Evolutionary conservation across 2,797 vertebrate species (phyloP), one percentile per base, ranked within the genome.

Genomic region (Channallabes apus): DNA sequence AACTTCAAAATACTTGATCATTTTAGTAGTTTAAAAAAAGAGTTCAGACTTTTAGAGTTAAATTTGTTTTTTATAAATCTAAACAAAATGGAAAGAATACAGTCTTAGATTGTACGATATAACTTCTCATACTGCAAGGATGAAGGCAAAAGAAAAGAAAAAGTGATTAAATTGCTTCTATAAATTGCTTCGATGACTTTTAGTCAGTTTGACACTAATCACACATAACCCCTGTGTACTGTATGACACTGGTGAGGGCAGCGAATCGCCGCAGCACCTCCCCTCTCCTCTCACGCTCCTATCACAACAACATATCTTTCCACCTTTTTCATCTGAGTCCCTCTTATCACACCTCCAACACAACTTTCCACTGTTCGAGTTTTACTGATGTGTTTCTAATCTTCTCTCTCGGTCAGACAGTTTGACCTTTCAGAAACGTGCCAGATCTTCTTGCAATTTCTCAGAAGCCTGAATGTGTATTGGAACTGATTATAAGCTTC

Each of bases 391-490:
- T 17, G 3, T 24, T 46, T 46, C 54, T 12, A 18, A 58, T 35
- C 17, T 17, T 6, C 15, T 4, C 75, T 4, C 41, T 8, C 71
- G 7, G 7, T 46, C 0, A 38, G 85, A 62, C 80, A 73, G 75
- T 56, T 71, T 85, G 71, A 80, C 72, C 87, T 82, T 87, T 81
- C 69, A 85, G 79, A 82, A 83, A 56, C 75, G 27, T 29, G 29
- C 73, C 80, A 87, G 80, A 80, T 35, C 8, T 6, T 77, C 54
- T 59, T 58, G 54, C 9, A 61, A 38, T 38, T 78, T 35, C 20
- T 77, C 75, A 58, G 27, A 75, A 9, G n/a, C 2, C 20, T 77
- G 18, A 77, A 58, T 35, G 18, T 59, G 18, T 77, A 18, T 17
- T 77, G 75, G 32, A 77, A 29, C 76, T 38, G 6, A 62, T 78